Conservation (phyloP, 2,888 invertebrate genomes). For the Ophioninae sp. region DNA sequence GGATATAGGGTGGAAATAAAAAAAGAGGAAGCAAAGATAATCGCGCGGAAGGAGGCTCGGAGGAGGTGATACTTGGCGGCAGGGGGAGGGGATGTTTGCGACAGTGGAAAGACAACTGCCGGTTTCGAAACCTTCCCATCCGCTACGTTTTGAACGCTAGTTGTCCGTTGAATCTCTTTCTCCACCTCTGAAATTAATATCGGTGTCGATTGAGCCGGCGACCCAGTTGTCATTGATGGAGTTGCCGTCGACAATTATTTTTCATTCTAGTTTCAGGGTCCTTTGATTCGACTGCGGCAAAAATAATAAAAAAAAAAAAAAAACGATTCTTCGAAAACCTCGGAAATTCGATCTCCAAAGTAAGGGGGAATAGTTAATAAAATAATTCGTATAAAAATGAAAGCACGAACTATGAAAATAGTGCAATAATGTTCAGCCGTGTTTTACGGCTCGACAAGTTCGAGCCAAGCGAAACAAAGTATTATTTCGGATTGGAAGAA, state of each 20-base stretch:
- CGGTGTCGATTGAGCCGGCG: too few species aligned
- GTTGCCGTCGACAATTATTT: too few species aligned
- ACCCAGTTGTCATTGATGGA: too few species aligned
- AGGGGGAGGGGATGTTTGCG: slow-evolving; percentile 46
- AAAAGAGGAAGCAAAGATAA: slow-evolving; percentile 23
- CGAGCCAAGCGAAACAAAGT: not conserved
- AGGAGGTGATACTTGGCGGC: too few species aligned
- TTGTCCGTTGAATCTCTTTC: not conserved
- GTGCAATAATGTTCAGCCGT: not conserved
- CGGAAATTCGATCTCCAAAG: not conserved
- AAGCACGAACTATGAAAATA: too few species aligned
- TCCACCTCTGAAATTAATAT: too few species aligned
- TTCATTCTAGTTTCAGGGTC: too few species aligned
- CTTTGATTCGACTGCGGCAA: too few species aligned
- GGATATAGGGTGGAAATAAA: slow-evolving; percentile 28
- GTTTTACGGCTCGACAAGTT: not conserved
- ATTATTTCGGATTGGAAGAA: not conserved
- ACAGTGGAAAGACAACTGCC: slow-evolving; percentile 58
- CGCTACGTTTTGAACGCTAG: slow-evolving; percentile 2
- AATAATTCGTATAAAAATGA: not conserved
- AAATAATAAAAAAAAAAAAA: too few species aligned
- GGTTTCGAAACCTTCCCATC: slow-evolving; percentile 26
- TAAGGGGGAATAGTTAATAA: not conserved
- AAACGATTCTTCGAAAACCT: not conserved
- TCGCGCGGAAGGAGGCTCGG: slow-evolving; percentile 9